phyloP scores from a whole-genome alignment of 2,113 vertebrate species.

The Hiodon tergisus region DNA sequence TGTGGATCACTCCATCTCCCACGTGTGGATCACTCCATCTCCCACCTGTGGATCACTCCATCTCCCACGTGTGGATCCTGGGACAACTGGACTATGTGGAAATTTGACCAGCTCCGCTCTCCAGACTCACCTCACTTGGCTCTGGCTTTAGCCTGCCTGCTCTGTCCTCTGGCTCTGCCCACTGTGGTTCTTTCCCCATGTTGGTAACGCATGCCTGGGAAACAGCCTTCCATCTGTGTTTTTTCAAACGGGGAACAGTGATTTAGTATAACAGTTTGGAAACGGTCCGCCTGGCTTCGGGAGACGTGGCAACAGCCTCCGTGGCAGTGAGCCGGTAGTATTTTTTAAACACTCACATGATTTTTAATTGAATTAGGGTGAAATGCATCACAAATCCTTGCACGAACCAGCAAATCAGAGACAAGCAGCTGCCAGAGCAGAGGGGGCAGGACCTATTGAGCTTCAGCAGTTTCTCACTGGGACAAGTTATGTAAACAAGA shows the following conservation, averaged over 20 bases:
- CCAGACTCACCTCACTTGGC: not conserved
- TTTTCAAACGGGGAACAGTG: slow-evolving; percentile 4
- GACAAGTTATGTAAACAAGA: slow-evolving; percentile 17
- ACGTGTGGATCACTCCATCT: too few relatives aligned
- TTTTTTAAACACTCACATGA: slow-evolving; percentile 33
- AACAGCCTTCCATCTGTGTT: slow-evolving; percentile 25
- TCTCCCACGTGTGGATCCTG: not conserved
- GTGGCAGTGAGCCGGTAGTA: slow-evolving; percentile 23
- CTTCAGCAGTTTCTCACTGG: slow-evolving; percentile 20
- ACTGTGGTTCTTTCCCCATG: slow-evolving; percentile 49
- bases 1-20: too few relatives aligned
- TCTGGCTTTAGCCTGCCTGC: slow-evolving; percentile 16
- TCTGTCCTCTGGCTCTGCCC: slow-evolving; percentile 18
- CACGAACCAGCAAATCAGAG: slow-evolving; percentile 4
- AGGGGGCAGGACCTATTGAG: slow-evolving; percentile 12
- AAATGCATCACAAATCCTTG: slow-evolving; percentile 38
- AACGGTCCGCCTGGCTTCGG: not conserved
- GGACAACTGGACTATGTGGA: not conserved
- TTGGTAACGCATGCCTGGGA: slow-evolving; percentile 32
- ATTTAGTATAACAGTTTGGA: not conserved
- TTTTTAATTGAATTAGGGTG: slow-evolving; percentile 36
- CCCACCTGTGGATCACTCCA: not conserved
- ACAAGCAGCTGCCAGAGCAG: not conserved
- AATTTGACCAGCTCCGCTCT: not conserved
- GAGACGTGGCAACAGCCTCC: slow-evolving; percentile 26